phyloP scores from a whole-genome alignment of 2,888 invertebrate genomes.

The Rotaria magnacalcarata region DNA sequence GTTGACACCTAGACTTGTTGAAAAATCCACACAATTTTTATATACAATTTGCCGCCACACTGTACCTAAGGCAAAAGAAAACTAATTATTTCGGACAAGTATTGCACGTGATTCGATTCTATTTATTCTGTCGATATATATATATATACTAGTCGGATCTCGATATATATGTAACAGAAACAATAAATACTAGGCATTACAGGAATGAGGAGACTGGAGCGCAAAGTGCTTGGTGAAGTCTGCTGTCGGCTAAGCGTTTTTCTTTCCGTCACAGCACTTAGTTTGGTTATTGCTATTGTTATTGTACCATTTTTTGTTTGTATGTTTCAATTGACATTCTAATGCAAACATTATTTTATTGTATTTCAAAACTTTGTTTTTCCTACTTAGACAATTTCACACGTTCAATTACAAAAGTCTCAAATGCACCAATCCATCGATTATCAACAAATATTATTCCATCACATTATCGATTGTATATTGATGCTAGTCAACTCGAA shows the following conservation, averaged over 20 bases:
- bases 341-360: too few relatives aligned
- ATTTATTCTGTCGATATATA: not conserved
- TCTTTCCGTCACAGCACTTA: not conserved
- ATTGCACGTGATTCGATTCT: not conserved
- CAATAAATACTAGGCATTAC: not conserved
- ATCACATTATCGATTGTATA: not conserved
- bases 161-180: not conserved
- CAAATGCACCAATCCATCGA: not conserved
- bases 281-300: not conserved
- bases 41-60: not conserved
- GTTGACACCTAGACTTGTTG: not conserved
- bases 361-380: not conserved
- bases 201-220: not conserved
- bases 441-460: not conserved
- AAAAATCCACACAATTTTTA: not conserved
- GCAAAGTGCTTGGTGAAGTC: not conserved
- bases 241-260: not conserved
- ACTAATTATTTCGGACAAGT: not conserved
- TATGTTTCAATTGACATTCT: not conserved
- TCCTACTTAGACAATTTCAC: not conserved
- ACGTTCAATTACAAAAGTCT: not conserved
- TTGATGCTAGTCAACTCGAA: constrained; percentile 19
- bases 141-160: not conserved
- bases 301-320: not conserved
- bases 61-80: not conserved